Base-by-base conservation (phyloP, 2,888 invertebrate genomes). In the Tanytarsus gracilentus region DNA sequence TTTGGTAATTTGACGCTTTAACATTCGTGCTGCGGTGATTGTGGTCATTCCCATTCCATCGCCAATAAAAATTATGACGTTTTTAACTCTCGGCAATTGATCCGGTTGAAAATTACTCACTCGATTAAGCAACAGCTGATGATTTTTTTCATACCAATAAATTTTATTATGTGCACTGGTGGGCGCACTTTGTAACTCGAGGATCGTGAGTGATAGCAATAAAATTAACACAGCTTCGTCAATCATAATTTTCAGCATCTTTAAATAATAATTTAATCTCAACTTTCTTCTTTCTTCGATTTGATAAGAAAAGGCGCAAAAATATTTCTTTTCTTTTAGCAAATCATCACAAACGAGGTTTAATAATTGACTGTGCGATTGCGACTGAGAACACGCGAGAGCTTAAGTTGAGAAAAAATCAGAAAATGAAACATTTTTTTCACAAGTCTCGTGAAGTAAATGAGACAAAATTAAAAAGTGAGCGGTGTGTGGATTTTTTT, bases 41-140 rank as follows among this genome's bases (percentile, higher is more conserved):
- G 58, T 48, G 6, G 21, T 11, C 4, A 23, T 21, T 48, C 58
- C 58, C 48, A 58, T 58, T 1, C 58, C 58, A 48, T 58, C 58
- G 14, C 48, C 58, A 30, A 58, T 26, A 48, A 58, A 58, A 1
- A 58, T 16, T 4, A 58, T 27, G 9, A 58, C 58, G 48, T 58
- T 58, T 21, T 58, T 58, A 9, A 58, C 58, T 58, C 48, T 5
- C 4, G 25, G 21, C 4, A 58, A 6, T 30, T 30, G 14, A n/a
- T 58, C 48, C 14, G 23, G 18, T 14, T 58, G 18, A 21, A 58
- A 11, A 29, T 30, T 21, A 7, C 26, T 9, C 29, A 52, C 21
- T 29, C 52, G 52, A 8, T 52, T 14, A 4, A 30, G 5, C 11
- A 52, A 7, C 1, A 52, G 6, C 11, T 29, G 6, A 3, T 29